Base-by-base conservation (phyloP, 2,888 invertebrate genomes). In the Leptopilina drosophilae region DNA sequence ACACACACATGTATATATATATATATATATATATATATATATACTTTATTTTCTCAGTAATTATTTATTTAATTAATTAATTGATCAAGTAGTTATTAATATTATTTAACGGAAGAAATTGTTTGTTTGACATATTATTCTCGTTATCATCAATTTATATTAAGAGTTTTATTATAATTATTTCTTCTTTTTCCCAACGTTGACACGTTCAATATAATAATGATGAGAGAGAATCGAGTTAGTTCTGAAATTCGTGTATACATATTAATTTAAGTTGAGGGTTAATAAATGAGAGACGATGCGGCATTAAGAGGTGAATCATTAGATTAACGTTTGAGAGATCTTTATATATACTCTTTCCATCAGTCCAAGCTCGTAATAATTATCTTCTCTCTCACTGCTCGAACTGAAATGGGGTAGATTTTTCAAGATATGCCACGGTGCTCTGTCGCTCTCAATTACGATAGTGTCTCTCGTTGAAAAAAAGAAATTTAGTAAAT, bases 251-350 rank as follows among this genome's bases (percentile, higher is more conserved):
- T 90, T 90, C 89, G 89, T 90, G 90, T 89, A 42, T 42, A 90
- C 90, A 90, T 89, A 90, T 90, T 89, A 87, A 90, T 90, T 90
- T 88, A 49, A 89, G 85, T 84, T 83, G 82, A 80, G 83, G 85
- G 82, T 84, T 87, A 87, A 86, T 88, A 86, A 88, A 85, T 84
- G 86, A 84, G 82, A 84, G 81, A 87, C 84, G 85, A 85, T 87
- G 85, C 84, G 87, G 85, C 84, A 84, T 89, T 88, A 89, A 89
- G 88, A 88, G 88, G 88, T 90, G 90, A 90, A 89, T 90, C 90
- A 90, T 90, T 49, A 86, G 87, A 87, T 88, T 88, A 88, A 88
- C 81, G 83, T 85, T 84, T 80, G 83, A 82, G 83, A 82, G 42
- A 42, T 42, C 42, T 42, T 42, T 8, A 42, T 33, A 33, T 33